Percentiles rank a stretch among this genome's conserved stretches.
These are phyloP conservation scores for Anastrepha obliqua DNA, from an alignment of 1,140 invertebrate genomes.

Conservation along the genomic window DNA sequence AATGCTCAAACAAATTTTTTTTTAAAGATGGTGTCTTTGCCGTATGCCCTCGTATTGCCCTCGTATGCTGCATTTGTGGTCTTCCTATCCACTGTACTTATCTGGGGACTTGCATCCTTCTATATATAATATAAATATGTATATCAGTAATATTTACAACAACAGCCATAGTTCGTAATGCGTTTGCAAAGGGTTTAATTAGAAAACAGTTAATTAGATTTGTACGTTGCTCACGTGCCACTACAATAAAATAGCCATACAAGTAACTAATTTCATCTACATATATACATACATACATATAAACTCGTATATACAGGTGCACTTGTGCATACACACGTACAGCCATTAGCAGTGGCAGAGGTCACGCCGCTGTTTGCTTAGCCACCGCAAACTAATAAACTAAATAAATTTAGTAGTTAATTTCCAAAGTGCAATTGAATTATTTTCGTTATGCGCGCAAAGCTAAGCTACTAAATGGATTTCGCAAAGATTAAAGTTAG, in stretches of 20 bases:
- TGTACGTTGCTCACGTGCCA: not conserved
- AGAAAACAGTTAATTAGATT: not conserved
- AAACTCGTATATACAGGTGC: not conserved
- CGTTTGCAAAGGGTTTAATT: not conserved
- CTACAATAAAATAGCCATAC: not conserved
- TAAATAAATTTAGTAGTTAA: not conserved
- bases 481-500: not conserved
- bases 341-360: not conserved
- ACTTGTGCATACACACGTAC: not conserved
- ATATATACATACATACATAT: not conserved
- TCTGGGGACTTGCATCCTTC: no score
- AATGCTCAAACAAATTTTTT: no score
- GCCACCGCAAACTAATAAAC: not conserved
- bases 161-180: no score
- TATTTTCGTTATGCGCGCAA: not conserved
- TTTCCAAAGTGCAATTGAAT: conserved; percentile 1
- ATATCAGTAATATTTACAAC: no score
- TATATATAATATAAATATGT: no score
- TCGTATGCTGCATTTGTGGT: no score
- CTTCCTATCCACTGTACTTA: no score
- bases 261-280: not conserved
- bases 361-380: not conserved
- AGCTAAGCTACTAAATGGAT: not conserved
- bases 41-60: no score
- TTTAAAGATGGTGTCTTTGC: no score